Evolutionary conservation across 2,888 invertebrate genomes (phyloP), one percentile per base, ranked within the genome.

Genomic region (Anaspis maculata): DNA sequence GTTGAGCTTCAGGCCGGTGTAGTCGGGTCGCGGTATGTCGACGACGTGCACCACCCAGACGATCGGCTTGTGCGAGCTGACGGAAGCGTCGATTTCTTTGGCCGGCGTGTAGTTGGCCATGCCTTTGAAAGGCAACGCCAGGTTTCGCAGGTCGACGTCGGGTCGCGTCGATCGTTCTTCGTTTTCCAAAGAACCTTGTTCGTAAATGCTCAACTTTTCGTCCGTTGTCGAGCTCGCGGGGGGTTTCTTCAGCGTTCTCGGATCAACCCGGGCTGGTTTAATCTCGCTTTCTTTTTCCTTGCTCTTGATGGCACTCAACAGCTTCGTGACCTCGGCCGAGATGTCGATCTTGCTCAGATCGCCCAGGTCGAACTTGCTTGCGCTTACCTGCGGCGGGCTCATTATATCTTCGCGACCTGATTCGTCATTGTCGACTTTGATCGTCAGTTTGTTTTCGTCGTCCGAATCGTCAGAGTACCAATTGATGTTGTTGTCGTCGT

Each of bases 61-160:
- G 30, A 89, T 78, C 0, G 83, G 82, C 1, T 78, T 76, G 59
- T 89, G 88, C 24, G 83, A 81, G 30, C 77, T 77, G 25, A 85
- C 73, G 21, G 85, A 84, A 5, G 83, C 89, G 55, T 88, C 85
- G 40, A 90, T 88, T 69, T 90, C 90, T 0, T 81, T 83, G 14
- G 88, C 88, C 0, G 89, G 87, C 9, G 81, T 76, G 58, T 86
- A 87, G 48, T 83, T 78, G n/a, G 83, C 78, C 51, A 70, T 68
- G 27, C 82, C 77, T 59, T 87, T 85, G 54, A 88, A 87, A 0
- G 87, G 85, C 35, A 83, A 61, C 14, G 74, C 73, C 47, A 85
- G 64, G 37, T 69, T 68, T 13, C 88, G 73, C 42, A 89, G 71
- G 64, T 88, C 89, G 19, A 83, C 76, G 54, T 89, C 88, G 7